Percentiles rank a stretch among this genome's conserved stretches.
These are phyloP conservation scores for Pycnonotus jocosus DNA, from an alignment of 2,113 vertebrate species.

Conservation along the genomic window DNA sequence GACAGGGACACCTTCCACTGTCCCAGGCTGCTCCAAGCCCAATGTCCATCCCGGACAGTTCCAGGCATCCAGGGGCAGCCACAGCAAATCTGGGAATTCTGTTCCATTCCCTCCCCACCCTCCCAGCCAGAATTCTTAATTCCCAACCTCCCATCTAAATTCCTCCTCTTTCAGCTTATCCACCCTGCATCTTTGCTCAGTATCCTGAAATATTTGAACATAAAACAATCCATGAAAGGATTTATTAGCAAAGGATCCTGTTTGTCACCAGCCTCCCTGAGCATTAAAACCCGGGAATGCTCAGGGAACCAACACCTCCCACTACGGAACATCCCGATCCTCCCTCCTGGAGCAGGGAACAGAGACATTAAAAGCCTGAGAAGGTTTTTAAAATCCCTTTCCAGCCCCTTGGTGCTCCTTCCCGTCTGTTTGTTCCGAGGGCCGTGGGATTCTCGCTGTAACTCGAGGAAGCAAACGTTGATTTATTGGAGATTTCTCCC, in stretches of 20 bases:
- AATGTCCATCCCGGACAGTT: rapidly evolving
- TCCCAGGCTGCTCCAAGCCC: not conserved
- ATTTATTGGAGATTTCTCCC: not conserved
- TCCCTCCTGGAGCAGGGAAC: rapidly evolving
- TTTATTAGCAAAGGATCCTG: not conserved
- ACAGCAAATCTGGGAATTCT: not conserved
- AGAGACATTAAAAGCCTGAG: not conserved
- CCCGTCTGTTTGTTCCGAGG: not conserved
- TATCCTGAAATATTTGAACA: rapidly evolving
- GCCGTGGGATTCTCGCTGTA: not conserved
- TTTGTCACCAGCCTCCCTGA: not conserved
- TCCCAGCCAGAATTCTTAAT: not conserved
- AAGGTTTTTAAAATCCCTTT: not conserved
- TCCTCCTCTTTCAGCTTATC: not conserved
- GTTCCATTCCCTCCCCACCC: not conserved
- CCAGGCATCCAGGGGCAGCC: not conserved
- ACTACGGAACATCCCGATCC: not conserved
- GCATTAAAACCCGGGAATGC: not conserved
- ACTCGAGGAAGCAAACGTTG: not conserved
- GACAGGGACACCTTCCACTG: not conserved
- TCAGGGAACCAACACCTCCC: not conserved
- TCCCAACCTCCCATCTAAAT: not conserved
- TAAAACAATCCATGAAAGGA: not conserved
- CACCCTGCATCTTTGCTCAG: not conserved
- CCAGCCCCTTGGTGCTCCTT: not conserved